Evolutionary conservation across 1,140 invertebrate genomes (phyloP), one percentile per base, ranked within the genome.

Genomic region (Laupala kohalensis): DNA sequence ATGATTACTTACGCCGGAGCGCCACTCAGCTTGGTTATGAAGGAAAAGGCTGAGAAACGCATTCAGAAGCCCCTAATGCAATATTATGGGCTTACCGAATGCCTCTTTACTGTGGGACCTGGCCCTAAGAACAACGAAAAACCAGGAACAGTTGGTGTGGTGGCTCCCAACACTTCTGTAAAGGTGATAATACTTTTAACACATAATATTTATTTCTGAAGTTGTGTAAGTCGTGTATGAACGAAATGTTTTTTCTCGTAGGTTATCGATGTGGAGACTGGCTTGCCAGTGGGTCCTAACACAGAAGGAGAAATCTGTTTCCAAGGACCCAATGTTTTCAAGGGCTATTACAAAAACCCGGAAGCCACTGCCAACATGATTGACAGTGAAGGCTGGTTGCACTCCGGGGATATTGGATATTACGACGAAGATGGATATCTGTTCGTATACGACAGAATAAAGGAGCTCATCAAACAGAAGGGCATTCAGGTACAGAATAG

Each of bases 361-460:
- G 37, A 53, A 4, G 37, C 37, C 1, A 53, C 64, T 2, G 64
- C 2, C 1, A 23, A 12, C 13, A 82, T 76, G 6, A 77, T 85
- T 23, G 79, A 80, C 70, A 71, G 72, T n/a, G 80, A 86, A 69
- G 83, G 84, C 9, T 86, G 83, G 82, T 73, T 90, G 23, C 84
- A 85, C 75, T 90, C 90, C 69, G 90, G 90, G 29, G 90, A 92
- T 77, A 81, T 91, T 25, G 87, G 84, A 0, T 90, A 87, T 74
- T 85, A 87, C 71, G 88, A 91, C 74, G 81, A 88, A 73, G 83
- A 89, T n/a, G 83, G 83, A 0, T 86, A 83, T 69, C 84, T 92
- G 69, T 89, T 82, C 73, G 83, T 92, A 65, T 82, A 88, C 5
- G 90, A 90, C 74, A 81, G 91, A 69, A 79, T 90, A 26, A 92